A percentile compares a stretch with the other conserved stretches of the same genome.
These are phyloP conservation scores for Lepus oiostolus DNA, from an alignment of 2,797 vertebrate species.

Conservation along the genomic window DNA sequence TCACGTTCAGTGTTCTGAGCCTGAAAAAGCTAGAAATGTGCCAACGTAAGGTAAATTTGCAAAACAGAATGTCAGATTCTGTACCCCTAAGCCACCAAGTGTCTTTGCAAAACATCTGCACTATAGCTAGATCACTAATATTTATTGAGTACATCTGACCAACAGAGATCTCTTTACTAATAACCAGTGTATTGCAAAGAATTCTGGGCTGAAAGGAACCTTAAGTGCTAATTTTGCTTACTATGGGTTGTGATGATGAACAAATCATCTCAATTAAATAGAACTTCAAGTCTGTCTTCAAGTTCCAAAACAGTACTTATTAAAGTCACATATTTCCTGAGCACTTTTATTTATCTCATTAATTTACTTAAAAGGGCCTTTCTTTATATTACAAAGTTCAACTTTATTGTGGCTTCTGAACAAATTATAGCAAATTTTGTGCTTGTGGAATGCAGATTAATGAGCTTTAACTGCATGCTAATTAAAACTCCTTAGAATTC, in stretches of 20 bases:
- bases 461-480: conserved; percentile 69
- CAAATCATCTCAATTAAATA: background rate
- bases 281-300: conserved; percentile 19
- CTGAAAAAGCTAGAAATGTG: background rate
- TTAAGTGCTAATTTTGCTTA: conserved; percentile 12
- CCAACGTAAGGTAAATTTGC: background rate
- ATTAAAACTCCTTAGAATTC: conserved; percentile 77
- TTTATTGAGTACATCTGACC: background rate
- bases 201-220: background rate
- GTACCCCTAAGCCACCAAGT: background rate
- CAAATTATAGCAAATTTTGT: conserved; percentile 64
- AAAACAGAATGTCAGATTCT: background rate
- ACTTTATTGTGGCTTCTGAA: conserved; percentile 39
- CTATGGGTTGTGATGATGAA: background rate
- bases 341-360: conserved; percentile 66
- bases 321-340: conserved; percentile 48
- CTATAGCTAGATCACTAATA: background rate
- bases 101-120: background rate
- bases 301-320: conserved; percentile 22
- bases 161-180: background rate
- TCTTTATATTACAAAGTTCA: conserved; percentile 50
- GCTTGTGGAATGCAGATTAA: conserved; percentile 74
- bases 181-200: background rate
- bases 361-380: conserved; percentile 66
- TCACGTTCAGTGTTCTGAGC: background rate